Base-by-base conservation (phyloP, 1,140 invertebrate species). In the Vollenhovia emeryi region DNA sequence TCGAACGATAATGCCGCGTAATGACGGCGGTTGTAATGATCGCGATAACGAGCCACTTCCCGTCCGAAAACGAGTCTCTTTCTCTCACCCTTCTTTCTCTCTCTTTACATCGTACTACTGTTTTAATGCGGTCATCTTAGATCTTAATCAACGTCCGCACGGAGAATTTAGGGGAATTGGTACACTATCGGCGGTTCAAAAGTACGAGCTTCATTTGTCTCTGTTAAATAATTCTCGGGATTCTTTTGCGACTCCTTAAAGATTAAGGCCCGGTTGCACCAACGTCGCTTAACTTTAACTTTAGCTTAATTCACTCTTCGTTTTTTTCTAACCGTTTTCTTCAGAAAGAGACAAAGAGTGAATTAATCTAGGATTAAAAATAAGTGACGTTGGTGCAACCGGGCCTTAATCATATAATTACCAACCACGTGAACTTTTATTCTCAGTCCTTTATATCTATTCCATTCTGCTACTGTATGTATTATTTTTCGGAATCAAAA, bases 11-110 rank as follows among this genome's bases (percentile, higher is more conserved):
- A 89, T 89, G 74, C 62, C 68, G 68, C 73, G 88, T 89, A 89
- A 90, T 90, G 88, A 90, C 62, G 62, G 73, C 64, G 87, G 57
- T 66, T 66, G 85, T 89, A 90, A 90, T 90, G 88, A 87, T 78
- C 27, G 68, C 71, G 88, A 90, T 90, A 90, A 90, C 88, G 88
- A 90, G 88, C 88, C 85, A 90, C 87, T 90, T 89, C 85, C 88
- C 74, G 74, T 89, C 36, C 69, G 57, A 90, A 85, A 84, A 89
- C 75, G 40, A 40, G 24, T 30, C 30, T 21, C 48, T 80, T 36
- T 73, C 24, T 55, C 45, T 55, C 18, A 55, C 48, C 68, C 24
- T n/a, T 27, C 30, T 27, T 15, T 76, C 18, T 45, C 36, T 43
- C 36, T 30, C 55, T 40, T 43, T 50, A 43, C 9, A 64, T 36